These are phyloP conservation scores for Spheniscus mendiculus DNA, from an alignment of 2,113 vertebrate genomes.

Conservation along the genomic window DNA sequence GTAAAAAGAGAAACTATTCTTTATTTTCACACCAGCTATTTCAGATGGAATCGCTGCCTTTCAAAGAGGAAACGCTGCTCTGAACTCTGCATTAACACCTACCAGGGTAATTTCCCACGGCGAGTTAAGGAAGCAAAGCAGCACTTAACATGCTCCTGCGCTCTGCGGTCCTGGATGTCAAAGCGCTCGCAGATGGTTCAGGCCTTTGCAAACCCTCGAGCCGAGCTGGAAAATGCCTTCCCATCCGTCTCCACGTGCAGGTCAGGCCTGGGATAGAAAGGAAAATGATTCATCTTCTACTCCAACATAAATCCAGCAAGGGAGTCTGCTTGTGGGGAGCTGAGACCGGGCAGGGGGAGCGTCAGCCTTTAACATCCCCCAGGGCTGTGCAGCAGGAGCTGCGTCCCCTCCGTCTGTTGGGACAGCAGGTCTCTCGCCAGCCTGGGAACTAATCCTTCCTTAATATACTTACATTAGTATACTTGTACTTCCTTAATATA, in stretches of 20 bases:
- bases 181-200: neutral
- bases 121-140: neutral
- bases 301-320: neutral
- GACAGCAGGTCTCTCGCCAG: neutral
- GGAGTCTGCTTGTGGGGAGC: neutral
- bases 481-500: rapidly evolving
- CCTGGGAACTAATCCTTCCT: neutral
- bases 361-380: neutral
- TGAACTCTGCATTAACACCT: neutral
- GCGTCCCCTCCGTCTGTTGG: rapidly evolving
- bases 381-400: neutral
- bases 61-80: neutral
- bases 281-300: neutral
- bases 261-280: neutral
- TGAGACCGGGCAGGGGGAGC: neutral
- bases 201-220: neutral
- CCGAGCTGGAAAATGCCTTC: neutral
- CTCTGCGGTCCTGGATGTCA: neutral
- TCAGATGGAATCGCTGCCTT: rapidly evolving
- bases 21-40: neutral
- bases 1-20: neutral
- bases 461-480: rapidly evolving
- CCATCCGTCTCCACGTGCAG: rapidly evolving
- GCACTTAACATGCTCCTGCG: neutral
- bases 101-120: rapidly evolving